Percentiles rank a stretch among this genome's conserved stretches.
Conservation (phyloP, 2,797 vertebrate species). For the Microchirus variegatus region DNA sequence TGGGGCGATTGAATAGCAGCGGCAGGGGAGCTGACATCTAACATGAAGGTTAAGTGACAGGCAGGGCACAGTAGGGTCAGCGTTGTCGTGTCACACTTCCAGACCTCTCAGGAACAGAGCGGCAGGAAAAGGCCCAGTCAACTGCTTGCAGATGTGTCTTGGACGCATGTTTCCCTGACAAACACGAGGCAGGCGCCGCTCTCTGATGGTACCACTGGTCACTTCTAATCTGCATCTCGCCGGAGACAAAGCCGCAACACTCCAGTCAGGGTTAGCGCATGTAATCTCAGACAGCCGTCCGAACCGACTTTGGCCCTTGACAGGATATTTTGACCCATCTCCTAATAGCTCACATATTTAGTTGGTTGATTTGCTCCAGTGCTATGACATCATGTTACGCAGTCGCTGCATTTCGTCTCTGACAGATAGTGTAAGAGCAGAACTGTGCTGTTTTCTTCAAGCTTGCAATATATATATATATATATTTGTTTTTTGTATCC, state of each 20-base stretch:
- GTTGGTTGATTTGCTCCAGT: conserved; percentile 13
- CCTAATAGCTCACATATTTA: conserved; percentile 51
- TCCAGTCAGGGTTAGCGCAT: conserved; percentile 47
- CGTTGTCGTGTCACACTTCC: conserved; percentile 76
- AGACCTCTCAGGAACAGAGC: conserved; percentile 78
- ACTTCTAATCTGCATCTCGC: conserved; percentile 81
- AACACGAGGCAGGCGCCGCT: conserved; percentile 79
- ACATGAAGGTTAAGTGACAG: conserved; percentile 84
- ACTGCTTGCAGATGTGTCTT: conserved; percentile 86
- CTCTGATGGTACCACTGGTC: conserved; percentile 80
- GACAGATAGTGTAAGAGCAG: background rate
- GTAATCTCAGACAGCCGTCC: conserved; percentile 56
- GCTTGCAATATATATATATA: background rate
- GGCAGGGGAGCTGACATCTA: conserved; percentile 78
- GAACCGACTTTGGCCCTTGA: conserved; percentile 48
- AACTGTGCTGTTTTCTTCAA: background rate
- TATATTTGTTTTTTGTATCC: background rate
- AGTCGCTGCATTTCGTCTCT: background rate
- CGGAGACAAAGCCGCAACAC: conserved; percentile 55
- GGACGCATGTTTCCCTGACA: conserved; percentile 76
- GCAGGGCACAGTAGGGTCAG: conserved; percentile 81
- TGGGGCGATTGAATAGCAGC: conserved; percentile 59
- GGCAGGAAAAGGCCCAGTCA: conserved; percentile 78
- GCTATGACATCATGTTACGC: background rate
- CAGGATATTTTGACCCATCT: conserved; percentile 56